Conservation (phyloP, 2,113 vertebrate species). For the Jacana jacana region DNA sequence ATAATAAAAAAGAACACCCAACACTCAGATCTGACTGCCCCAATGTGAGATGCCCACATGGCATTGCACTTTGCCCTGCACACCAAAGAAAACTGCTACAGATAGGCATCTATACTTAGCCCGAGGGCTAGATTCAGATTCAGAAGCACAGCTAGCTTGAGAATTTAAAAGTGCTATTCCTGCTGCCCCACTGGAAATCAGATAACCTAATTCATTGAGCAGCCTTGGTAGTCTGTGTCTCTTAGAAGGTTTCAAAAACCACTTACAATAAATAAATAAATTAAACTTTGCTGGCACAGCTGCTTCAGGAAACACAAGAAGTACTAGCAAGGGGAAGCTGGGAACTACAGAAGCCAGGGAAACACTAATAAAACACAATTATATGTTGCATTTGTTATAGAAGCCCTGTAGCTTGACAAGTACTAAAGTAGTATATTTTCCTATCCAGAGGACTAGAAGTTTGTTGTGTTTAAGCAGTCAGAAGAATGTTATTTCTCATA, state of each 20-base stretch:
- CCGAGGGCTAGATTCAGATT: background rate
- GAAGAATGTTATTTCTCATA: background rate
- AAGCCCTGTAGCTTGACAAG: background rate
- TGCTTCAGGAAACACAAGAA: background rate
- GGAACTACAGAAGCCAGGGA: background rate
- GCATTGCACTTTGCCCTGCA: background rate
- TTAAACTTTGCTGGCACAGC: background rate
- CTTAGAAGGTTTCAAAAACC: background rate
- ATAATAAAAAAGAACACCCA: background rate
- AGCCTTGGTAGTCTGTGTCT: background rate
- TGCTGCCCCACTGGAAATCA: background rate
- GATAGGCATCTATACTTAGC: background rate
- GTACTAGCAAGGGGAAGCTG: background rate
- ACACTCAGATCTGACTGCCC: background rate
- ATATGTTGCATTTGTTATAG: background rate
- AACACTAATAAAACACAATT: background rate
- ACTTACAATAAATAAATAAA: too few species aligned
- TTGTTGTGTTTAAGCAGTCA: background rate
- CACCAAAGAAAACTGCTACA: background rate
- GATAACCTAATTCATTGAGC: background rate
- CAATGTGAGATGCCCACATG: background rate
- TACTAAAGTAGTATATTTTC: background rate
- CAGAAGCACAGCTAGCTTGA: background rate
- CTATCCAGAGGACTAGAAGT: background rate
- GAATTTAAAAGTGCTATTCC: background rate